Base-by-base conservation (phyloP, 2,113 vertebrate species). In the Lampris incognitus region DNA sequence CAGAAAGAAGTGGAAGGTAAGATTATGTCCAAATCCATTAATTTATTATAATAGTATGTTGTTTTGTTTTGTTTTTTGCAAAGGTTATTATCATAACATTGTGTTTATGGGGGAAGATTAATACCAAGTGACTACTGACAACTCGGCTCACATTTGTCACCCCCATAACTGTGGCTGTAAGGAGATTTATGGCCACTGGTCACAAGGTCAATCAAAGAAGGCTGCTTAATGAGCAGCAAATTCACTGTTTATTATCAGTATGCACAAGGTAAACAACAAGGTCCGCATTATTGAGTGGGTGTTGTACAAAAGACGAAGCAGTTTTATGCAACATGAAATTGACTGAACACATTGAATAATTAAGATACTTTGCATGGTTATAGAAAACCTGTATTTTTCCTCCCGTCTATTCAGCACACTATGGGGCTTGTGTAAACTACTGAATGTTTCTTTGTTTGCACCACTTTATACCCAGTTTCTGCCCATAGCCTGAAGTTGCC, bases 71-170 rank as follows among this genome's bases (percentile, higher is more conserved):
- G 0, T 72, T 80, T 57, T 78, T 88, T 83, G 73, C 66, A 83
- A 74, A 73, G 72, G 66, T 71, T 81, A 65, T 83, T 73, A 67
- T 69, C 52, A 10, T 74, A 87, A 70, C 67, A 63, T 81, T 82
- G 44, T 64, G 79, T 75, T 58, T 77, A 76, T 89, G 81, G 81
- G 69, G 85, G 73, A 24, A 24, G 24, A 24, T 24, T 24, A 24
- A 37, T 49, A 49, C 50, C 52, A 67, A 74, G 78, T 87, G 88
- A 81, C 86, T 91, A 88, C 90, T 93, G 90, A 93, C 88, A 77
- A 85, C 93, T 93, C 94, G 94, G 92, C 94, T 94, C 93, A 93
- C 93, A 91, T 93, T 93, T 94, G 90, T 93, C 88, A 91, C 91
- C 91, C 90, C 93, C 85, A 71, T 46, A 69, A 89, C 88, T 89